phyloP scores from a whole-genome alignment of 1,140 invertebrate genomes.

The Neodiprion virginianus region DNA sequence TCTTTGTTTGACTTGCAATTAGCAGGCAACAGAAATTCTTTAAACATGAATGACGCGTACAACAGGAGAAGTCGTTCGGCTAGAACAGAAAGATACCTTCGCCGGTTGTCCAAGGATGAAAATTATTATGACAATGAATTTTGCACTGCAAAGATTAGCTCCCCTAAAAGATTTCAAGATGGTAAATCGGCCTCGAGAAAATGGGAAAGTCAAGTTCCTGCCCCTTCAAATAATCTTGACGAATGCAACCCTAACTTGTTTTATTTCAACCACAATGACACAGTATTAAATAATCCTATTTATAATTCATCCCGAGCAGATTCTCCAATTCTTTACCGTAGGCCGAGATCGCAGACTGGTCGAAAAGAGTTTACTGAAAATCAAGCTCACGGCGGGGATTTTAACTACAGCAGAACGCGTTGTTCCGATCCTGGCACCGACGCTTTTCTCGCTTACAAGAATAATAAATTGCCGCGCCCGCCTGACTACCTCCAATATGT shows the following conservation, averaged over 20 bases:
- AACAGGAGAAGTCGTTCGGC: constrained; percentile 69
- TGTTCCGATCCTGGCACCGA: no score
- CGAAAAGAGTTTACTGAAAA: no score
- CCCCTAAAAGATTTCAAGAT: no score
- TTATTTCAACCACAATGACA: neutral
- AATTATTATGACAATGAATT: neutral
- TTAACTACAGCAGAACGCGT: no score
- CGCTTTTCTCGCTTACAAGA: no score
- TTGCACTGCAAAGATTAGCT: no score
- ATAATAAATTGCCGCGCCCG: no score
- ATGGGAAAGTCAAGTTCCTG: neutral
- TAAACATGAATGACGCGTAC: constrained; percentile 63
- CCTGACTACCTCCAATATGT: no score
- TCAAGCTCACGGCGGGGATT: no score
- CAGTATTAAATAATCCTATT: neutral
- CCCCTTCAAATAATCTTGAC: neutral
- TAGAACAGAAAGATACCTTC: constrained; percentile 79
- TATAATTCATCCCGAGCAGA: neutral
- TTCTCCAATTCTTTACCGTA: no score
- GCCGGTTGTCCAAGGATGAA: constrained; percentile 75
- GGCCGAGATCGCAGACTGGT: no score
- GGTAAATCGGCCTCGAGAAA: no score
- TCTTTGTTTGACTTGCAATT: constrained; percentile 61
- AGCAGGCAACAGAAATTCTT: constrained; percentile 20
- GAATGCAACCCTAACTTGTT: neutral